phyloP scores from a whole-genome alignment of 2,888 invertebrate genomes.

The Cephus sareptanus region DNA sequence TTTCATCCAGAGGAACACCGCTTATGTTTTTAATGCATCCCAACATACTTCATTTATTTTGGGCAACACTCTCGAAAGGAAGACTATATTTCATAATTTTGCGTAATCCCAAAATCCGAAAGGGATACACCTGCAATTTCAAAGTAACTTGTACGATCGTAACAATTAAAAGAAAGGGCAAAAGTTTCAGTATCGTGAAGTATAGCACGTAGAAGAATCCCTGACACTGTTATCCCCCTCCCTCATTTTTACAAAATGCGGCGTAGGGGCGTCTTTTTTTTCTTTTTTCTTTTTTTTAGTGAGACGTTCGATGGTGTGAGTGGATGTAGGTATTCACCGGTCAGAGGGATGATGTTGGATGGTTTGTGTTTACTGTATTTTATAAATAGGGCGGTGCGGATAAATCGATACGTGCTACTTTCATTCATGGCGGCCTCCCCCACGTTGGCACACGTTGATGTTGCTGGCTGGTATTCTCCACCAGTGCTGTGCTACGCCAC shows the following conservation, averaged over 20 bases:
- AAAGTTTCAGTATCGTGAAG: neutral
- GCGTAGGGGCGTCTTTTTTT: neutral
- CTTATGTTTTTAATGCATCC: neutral
- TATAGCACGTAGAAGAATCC: too few species aligned
- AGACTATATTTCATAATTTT: slow-evolving; percentile 25
- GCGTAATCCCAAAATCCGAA: slow-evolving; percentile 23
- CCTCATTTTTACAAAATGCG: neutral
- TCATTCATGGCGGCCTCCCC: slow-evolving; percentile 61
- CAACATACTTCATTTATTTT: neutral
- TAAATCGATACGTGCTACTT: slow-evolving; percentile 62
- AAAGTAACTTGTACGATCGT: neutral
- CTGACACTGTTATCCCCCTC: too few species aligned
- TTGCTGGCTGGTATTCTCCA: slow-evolving; percentile 18
- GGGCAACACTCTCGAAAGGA: neutral
- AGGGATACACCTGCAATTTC: slow-evolving; percentile 22
- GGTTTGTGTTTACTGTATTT: slow-evolving; percentile 49
- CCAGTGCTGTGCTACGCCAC: slow-evolving; percentile 8
- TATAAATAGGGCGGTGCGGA: slow-evolving; percentile 56
- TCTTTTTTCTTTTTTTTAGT: neutral
- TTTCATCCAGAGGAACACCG: neutral
- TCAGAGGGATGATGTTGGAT: slow-evolving; percentile 6
- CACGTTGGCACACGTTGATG: slow-evolving; percentile 54
- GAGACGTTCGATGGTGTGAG: neutral
- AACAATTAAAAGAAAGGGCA: neutral
- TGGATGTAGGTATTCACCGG: neutral